phyloP scores from a whole-genome alignment of 2,113 vertebrate species.

The Notothenia rossii region DNA sequence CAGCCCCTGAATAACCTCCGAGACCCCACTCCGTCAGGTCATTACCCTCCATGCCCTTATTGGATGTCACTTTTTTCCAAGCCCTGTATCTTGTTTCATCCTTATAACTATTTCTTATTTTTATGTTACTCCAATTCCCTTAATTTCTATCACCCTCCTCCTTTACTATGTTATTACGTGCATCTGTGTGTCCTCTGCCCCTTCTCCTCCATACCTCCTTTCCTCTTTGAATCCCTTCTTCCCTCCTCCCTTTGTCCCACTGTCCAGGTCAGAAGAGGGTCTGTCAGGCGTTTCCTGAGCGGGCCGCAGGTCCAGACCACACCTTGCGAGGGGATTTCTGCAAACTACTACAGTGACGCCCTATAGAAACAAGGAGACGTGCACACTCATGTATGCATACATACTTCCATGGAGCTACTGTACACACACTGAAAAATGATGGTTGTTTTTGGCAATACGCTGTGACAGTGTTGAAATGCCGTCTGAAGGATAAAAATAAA shows the following conservation, averaged over 20 bases:
- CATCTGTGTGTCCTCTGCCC: constrained; percentile 12
- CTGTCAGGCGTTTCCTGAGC: constrained; percentile 77
- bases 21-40: constrained; percentile 39
- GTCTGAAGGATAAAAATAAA: constrained; percentile 34
- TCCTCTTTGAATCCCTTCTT: constrained; percentile 61
- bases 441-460: constrained; percentile 22
- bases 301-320: constrained; percentile 67
- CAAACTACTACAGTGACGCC: constrained; percentile 35
- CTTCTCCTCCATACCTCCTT: constrained; percentile 60
- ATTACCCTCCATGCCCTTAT: constrained; percentile 24
- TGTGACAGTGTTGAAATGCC: constrained; percentile 12
- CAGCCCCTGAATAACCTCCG: constrained; percentile 62
- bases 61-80: constrained; percentile 3
- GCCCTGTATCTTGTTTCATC: neutral
- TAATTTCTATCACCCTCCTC: neutral
- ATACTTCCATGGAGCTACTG: constrained; percentile 2
- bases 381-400: constrained; percentile 32
- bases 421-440: constrained; percentile 3
- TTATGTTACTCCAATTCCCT: neutral
- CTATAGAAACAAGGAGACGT: constrained; percentile 44
- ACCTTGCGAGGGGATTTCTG: constrained; percentile 77
- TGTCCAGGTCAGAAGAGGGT: constrained; percentile 72
- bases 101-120: neutral
- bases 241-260: constrained; percentile 63
- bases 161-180: constrained; percentile 8